Conservation (phyloP, 53 echinoderm and acorn worm genomes). For the Astropecten irregularis region DNA sequence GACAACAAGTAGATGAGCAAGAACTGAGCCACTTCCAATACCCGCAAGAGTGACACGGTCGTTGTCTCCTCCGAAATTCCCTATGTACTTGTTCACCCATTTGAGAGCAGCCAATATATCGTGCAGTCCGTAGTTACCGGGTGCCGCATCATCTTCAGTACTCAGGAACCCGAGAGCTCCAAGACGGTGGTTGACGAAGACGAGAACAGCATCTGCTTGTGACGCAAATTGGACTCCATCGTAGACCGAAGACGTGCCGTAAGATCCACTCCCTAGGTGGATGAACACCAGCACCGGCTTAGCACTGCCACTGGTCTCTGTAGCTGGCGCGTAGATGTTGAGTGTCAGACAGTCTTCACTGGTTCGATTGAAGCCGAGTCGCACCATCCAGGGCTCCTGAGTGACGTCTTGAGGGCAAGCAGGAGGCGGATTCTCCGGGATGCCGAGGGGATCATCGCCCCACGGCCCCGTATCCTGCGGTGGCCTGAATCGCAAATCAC, state of each 20-base stretch:
- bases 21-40: constrained; percentile 54
- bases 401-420: constrained; percentile 37
- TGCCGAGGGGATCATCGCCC: constrained; percentile 48
- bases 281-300: constrained; percentile 72
- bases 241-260: constrained; percentile 19
- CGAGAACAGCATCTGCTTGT: constrained; percentile 56
- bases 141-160: constrained; percentile 53
- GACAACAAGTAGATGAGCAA: constrained; percentile 52
- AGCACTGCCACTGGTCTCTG: background rate
- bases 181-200: constrained; percentile 71
- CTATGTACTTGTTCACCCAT: constrained; percentile 72
- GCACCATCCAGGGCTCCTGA: constrained; percentile 38
- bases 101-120: constrained; percentile 64
- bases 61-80: constrained; percentile 72
- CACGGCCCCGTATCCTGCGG: constrained; percentile 55
- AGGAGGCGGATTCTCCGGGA: constrained; percentile 24
- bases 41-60: constrained; percentile 66
- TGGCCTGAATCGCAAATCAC: constrained; percentile 57
- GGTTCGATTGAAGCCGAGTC: constrained; percentile 21
- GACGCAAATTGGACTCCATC: constrained; percentile 59
- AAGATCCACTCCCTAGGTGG: background rate
- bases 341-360: constrained; percentile 74
- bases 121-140: constrained; percentile 72
- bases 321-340: constrained; percentile 54
- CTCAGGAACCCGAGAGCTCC: constrained; percentile 77